Base-by-base conservation (phyloP, 2,888 invertebrate genomes). In the Sepioteuthis lessoniana region DNA sequence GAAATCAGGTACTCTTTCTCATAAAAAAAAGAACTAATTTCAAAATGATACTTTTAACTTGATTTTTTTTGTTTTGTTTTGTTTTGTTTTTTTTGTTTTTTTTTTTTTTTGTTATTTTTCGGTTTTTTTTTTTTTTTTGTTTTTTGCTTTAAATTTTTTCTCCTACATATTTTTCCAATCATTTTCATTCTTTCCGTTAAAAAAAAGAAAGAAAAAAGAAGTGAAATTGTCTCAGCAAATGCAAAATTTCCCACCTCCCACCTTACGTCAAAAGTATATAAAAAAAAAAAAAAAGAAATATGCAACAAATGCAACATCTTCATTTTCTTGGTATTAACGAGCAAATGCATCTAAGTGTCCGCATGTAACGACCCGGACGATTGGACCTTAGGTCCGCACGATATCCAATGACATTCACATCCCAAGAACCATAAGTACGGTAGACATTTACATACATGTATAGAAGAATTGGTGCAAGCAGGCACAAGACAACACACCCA, bases 331-430 rank as follows among this genome's bases (percentile, higher is more conserved):
- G 50, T 76, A 60, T 50, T 60, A 55, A 60, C 76, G 93, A 93
- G 93, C 55, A 93, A 93, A 92, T 92, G 92, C 92, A 92, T 92
- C 92, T 92, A 92, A 92, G 92, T 92, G 92, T 92, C 92, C 92
- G 92, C 92, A 92, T 47, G 46, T 92, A 92, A 46, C 92, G 47
- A 92, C 92, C 47, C 92, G 92, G 92, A 92, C 92, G n/a, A 42
- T 92, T 46, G 46, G 92, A 92, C 92, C 38, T 92, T 31, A 37
- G 5, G 92, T 92, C 92, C 92, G 47, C 92, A 92, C 92, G 92
- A 92, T 92, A 92, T 92, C 92, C 92, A 92, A 92, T 92, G 92
- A 92, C 92, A 92, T 92, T 92, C 92, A 92, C 92, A 92, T 92
- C 92, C 92, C 92, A 92, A 92, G 42, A 92, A 92, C 92, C 46